These are phyloP conservation scores for Chionodraco myersi DNA, from an alignment of 2,113 vertebrate genomes.

Conservation along the genomic window DNA sequence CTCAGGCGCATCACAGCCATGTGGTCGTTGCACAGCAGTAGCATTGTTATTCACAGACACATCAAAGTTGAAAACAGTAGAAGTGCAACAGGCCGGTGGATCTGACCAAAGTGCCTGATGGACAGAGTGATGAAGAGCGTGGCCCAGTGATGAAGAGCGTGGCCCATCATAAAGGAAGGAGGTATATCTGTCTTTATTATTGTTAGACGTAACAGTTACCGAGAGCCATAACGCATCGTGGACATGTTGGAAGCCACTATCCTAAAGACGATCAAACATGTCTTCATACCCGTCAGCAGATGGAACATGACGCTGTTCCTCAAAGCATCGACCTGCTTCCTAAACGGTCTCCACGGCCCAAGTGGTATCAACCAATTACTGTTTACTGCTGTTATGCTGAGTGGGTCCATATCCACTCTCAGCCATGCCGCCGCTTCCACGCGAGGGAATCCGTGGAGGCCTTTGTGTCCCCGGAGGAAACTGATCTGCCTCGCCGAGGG, in stretches of 20 bases:
- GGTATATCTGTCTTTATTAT: no score
- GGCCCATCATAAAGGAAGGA: not conserved
- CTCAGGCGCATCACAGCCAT: no score
- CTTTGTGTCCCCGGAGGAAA: slow-evolving; percentile 30
- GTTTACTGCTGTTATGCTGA: not conserved
- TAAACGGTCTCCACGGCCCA: not conserved
- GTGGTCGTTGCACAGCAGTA: no score
- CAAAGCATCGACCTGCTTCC: slow-evolving; percentile 8
- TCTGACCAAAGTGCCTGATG: not conserved
- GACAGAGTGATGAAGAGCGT: not conserved
- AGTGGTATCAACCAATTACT: not conserved
- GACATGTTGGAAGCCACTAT: no score
- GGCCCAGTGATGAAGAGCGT: not conserved
- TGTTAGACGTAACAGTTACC: no score
- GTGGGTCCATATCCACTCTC: not conserved
- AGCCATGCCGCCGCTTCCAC: not conserved
- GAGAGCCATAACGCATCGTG: no score
- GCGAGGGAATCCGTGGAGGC: not conserved
- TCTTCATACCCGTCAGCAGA: not conserved
- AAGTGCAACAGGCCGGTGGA: no score
- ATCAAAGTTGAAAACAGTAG: no score
- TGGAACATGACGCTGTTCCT: not conserved
- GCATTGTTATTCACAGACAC: no score
- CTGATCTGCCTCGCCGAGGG: slow-evolving; percentile 17
- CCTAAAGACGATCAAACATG: not conserved